phyloP scores from a whole-genome alignment of 2,888 invertebrate species.

The Ornithoptera alexandrae region DNA sequence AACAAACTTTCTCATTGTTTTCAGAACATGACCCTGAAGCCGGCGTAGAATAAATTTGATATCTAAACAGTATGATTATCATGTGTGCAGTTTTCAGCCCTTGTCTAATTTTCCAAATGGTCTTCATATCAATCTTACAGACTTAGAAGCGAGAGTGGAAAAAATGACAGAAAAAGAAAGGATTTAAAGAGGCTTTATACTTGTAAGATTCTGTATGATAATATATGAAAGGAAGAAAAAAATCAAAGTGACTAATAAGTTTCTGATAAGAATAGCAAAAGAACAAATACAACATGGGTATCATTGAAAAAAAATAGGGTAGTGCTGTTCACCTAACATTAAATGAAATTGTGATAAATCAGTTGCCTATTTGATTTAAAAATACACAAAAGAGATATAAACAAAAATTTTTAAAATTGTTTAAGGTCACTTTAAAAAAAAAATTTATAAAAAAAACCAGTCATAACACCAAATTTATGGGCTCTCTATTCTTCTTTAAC shows the following conservation, averaged over 20 bases:
- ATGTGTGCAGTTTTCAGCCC: not conserved
- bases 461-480: too few species aligned
- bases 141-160: not conserved
- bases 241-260: not conserved
- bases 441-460: too few species aligned
- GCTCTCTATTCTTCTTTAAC: too few species aligned
- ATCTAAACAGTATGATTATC: not conserved
- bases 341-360: too few species aligned
- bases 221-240: not conserved
- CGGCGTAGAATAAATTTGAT: conserved; percentile 6
- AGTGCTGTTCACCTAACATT: too few species aligned
- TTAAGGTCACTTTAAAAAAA: too few species aligned
- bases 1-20: not conserved
- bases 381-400: too few species aligned
- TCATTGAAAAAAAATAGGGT: too few species aligned
- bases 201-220: not conserved
- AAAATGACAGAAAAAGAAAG: not conserved
- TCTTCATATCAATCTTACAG: not conserved
- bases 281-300: too few species aligned
- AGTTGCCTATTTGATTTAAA: too few species aligned
- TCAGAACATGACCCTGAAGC: conserved; percentile 9
- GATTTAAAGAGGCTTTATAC: not conserved
- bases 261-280: too few species aligned
- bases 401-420: too few species aligned
- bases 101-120: not conserved